Percentiles rank a stretch among this genome's conserved stretches.
Evolutionary conservation across 2,797 vertebrate genomes (phyloP).

Genomic region (Pipistrellus kuhlii): DNA sequence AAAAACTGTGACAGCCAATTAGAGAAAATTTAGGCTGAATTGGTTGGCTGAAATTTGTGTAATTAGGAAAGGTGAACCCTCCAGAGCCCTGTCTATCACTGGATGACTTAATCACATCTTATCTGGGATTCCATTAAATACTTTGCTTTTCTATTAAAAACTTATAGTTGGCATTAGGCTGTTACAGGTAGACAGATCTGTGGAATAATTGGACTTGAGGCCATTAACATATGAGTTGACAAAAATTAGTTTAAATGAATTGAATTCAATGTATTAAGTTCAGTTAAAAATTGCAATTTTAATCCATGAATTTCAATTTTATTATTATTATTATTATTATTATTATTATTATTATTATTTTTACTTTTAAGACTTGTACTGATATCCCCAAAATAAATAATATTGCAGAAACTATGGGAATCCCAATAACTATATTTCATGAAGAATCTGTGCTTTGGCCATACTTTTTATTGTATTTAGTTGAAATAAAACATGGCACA

Average conservation of each 20-base stretch:
- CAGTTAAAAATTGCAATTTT: constrained; percentile 27
- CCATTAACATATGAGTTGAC: constrained; percentile 30
- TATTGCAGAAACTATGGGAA: neutral
- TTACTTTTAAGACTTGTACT: neutral
- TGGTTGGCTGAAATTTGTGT: constrained; percentile 42
- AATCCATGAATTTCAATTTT: neutral
- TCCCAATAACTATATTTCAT: neutral
- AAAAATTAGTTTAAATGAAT: constrained; percentile 62
- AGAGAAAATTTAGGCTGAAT: constrained; percentile 46
- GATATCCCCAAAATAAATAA: neutral
- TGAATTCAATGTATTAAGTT: constrained; percentile 16
- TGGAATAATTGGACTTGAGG: constrained; percentile 31
- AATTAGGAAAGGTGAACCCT: constrained; percentile 52
- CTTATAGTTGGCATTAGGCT: neutral
- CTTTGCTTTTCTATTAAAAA: neutral
- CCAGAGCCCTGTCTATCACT: neutral
- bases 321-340: neutral
- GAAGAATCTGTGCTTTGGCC: neutral
- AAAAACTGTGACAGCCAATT: constrained; percentile 59
- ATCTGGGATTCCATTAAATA: neutral
- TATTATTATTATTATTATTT: neutral
- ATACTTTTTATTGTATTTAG: neutral
- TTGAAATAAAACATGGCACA: neutral
- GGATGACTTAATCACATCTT: constrained; percentile 21
- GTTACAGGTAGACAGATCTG: neutral